Evolutionary conservation across 2,113 vertebrate genomes (phyloP).

Genomic region (Crotophaga sulcirostris): DNA sequence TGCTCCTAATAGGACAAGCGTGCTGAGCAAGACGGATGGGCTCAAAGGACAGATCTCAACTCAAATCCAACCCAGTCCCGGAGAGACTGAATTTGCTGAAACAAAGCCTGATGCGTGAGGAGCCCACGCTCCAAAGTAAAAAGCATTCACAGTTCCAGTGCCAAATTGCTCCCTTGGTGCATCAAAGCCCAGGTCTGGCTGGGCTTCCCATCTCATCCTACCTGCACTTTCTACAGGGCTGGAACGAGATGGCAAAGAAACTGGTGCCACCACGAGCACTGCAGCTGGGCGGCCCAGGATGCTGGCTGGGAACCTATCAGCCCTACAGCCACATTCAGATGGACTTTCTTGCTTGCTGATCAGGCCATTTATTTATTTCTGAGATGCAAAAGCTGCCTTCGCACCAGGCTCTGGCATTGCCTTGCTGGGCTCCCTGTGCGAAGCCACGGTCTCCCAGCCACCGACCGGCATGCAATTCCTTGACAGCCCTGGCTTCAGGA

Average conservation of each 20-base stretch:
- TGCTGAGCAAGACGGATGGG: neutral
- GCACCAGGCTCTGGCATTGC: neutral
- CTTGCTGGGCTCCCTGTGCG: neutral
- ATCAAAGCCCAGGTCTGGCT: neutral
- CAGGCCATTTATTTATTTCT: neutral
- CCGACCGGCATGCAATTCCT: neutral
- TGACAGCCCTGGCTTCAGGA: constrained; percentile 26
- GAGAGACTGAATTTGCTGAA: neutral
- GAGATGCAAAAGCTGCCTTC: neutral
- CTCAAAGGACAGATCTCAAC: neutral
- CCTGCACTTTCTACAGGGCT: neutral
- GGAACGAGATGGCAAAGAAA: neutral
- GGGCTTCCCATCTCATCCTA: neutral
- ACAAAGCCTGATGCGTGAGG: accelerated
- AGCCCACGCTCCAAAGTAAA: neutral
- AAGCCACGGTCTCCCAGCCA: neutral
- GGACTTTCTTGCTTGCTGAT: neutral
- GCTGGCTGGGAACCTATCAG: neutral
- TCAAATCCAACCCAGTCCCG: neutral
- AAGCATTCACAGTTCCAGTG: accelerated
- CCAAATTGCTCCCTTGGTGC: neutral
- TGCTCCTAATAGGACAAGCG: neutral
- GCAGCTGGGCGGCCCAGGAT: neutral
- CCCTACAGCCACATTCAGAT: neutral
- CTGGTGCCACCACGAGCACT: accelerated